Base-by-base conservation (phyloP, 2,113 vertebrate genomes). In the Cyprinus carpio region DNA sequence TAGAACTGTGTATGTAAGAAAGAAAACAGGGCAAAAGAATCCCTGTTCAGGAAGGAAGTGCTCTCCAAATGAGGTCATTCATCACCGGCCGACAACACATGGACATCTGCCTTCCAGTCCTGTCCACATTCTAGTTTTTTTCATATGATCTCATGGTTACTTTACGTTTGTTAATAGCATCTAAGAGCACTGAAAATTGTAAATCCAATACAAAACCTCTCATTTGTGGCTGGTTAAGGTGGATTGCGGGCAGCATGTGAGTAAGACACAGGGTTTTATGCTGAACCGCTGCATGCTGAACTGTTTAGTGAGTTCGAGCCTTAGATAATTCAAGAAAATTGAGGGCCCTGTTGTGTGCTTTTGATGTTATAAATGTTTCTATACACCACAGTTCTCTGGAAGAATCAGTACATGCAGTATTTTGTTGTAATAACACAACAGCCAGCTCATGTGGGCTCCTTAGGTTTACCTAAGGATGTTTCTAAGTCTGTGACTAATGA, bases 51-150 rank as follows among this genome's bases (percentile, higher is more conserved):
- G 88, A 90, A 89, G 87, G 88, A 90, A 87, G 83, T 79, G 71
- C 80, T 85, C 72, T 62, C 76, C 83, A 87, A 89, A 82, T 88
- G 85, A 90, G 75, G 25, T 87, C 81, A 88, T 90, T 82, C 43
- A 86, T 88, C 87, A 85, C 34, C 46, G 67, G 46, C 84, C 46
- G 37, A 60, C 72, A 78, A 81, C 72, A 84, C 37, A 78, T 43
- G 43, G 82, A 84, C 86, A 86, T 88, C 82, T 86, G 81, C 40
- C 71, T 77, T 69, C 79, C 80, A 83, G 71, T 83, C 49, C 82
- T 58, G 49, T 78, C 83, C 74, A 86, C 60, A 82, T 31, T 4
- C 8, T 1, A 71, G 31, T 37, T 71, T 34, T 56, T 23, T 69
- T 20, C 7, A 20, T 34, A 18, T 43, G 40, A 3, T 43, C 40